A percentile compares a stretch with the other conserved stretches of the same genome.
Evolutionary conservation across 2,888 invertebrate species (phyloP).

Genomic region (Chymomyza procnemis): DNA sequence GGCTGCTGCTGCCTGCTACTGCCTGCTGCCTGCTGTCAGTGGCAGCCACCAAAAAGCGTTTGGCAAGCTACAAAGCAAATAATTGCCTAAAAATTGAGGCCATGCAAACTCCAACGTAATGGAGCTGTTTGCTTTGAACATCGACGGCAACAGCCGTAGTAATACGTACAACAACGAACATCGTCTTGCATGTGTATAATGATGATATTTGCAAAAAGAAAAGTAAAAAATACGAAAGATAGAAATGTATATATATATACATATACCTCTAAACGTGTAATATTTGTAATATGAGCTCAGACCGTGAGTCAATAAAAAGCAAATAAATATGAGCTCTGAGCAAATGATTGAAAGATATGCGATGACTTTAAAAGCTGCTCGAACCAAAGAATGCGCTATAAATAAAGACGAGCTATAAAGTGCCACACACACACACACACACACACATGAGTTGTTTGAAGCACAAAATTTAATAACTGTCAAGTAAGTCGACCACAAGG

Average conservation of each 20-base stretch:
- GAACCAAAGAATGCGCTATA: not conserved
- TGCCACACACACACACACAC: constrained; percentile 14
- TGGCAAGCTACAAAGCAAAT: constrained; percentile 54
- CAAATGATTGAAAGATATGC: not conserved
- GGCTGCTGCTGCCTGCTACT: constrained; percentile 14
- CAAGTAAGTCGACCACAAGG: constrained; percentile 29
- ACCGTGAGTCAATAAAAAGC: not conserved
- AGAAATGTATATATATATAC: not conserved
- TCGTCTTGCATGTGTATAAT: constrained; percentile 51
- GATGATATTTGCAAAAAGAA: constrained; percentile 56
- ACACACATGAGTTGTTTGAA: constrained; percentile 15
- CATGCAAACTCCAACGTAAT: constrained; percentile 69
- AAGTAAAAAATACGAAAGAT: constrained; percentile 10
- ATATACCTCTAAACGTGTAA: not conserved
- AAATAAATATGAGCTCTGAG: not conserved
- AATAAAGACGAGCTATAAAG: not conserved
- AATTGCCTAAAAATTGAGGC: constrained; percentile 69
- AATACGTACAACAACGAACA: not conserved
- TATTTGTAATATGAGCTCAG: not conserved
- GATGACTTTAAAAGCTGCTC: not conserved
- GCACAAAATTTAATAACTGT: constrained; percentile 62
- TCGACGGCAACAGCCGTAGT: constrained; percentile 2
- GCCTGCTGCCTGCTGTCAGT: constrained; percentile 32
- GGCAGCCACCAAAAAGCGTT: constrained; percentile 19
- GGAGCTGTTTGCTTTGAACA: constrained; percentile 61